phyloP scores from a whole-genome alignment of 2,113 vertebrate genomes.

The Sorex araneus region DNA sequence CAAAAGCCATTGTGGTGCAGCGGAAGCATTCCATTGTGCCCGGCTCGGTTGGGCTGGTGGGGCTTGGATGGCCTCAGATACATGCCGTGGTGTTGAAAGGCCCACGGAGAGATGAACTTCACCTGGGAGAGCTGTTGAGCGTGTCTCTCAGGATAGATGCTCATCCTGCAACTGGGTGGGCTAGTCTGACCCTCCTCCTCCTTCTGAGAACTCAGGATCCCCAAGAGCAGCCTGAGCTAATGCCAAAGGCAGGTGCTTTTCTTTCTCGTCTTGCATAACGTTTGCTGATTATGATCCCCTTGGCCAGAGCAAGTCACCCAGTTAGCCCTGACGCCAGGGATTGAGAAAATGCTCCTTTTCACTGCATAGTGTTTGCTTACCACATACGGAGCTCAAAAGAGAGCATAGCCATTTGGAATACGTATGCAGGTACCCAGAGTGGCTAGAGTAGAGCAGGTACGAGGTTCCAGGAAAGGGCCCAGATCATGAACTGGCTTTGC shows the following conservation, averaged over 20 bases:
- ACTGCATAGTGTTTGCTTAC: background rate
- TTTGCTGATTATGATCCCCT: slow-evolving; percentile 40
- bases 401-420: background rate
- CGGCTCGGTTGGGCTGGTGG: no score
- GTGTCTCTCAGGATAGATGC: background rate
- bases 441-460: background rate
- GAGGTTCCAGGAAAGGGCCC: background rate
- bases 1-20: background rate
- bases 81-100: background rate
- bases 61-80: background rate
- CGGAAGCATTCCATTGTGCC: background rate
- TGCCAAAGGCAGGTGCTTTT: background rate
- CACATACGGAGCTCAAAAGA: background rate
- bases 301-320: slow-evolving; percentile 6
- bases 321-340: background rate
- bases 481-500: background rate
- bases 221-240: background rate
- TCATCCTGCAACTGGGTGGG: background rate
- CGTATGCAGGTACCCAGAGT: background rate
- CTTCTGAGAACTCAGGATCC: background rate
- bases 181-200: background rate
- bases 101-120: background rate
- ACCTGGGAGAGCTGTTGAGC: background rate
- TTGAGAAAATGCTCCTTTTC: background rate
- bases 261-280: background rate